Evolutionary conservation across 2,888 invertebrate species (phyloP), one percentile per base, ranked within the genome.

Genomic region (Timandra comae): DNA sequence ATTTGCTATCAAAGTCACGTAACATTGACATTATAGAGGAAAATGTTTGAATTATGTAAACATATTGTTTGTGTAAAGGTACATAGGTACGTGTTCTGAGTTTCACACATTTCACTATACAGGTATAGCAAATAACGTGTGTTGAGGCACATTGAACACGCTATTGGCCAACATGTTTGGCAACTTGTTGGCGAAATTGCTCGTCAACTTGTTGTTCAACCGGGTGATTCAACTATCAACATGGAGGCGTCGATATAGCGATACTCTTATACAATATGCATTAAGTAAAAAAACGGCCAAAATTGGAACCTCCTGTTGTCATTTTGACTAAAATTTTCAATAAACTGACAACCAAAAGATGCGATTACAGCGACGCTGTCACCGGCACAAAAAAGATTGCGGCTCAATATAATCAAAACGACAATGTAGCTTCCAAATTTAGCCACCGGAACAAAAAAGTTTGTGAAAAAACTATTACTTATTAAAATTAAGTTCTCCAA

Each of bases 31-130:
- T 16, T 16, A 16, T 16, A 16, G 16, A 16, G 16, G n/a, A 38
- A 38, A 41, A 32, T 33, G 28, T 29, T 45, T 46, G 43, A 41
- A 46, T 48, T 43, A 48, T 48, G 40, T 35, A 41, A 43, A 30
- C 43, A 30, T 38, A 42, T 38, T 42, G 43, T 34, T 37, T 33
- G 37, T 36, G 11, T 24, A 9, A 24, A 26, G 26, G 32, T n/a
- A n/a, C n/a, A n/a, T n/a, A 26, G 8, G 12, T 32, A 37, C 30
- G 38, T 30, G 33, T 19, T 28, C 31, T 9, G 10, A 29, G 29
- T 33, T 64, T 67, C 63, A 66, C 70, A 64, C 59, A 48, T 51
- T 39, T 47, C 55, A 51, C 48, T 42, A 51, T 10, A 63, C 51
- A 48, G 46, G 53, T 51, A 56, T 51, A 51, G 58, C 59, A 57